Evolutionary conservation across 2,888 invertebrate genomes (phyloP), one percentile per base, ranked within the genome.

Genomic region (Crioceris asparagi): DNA sequence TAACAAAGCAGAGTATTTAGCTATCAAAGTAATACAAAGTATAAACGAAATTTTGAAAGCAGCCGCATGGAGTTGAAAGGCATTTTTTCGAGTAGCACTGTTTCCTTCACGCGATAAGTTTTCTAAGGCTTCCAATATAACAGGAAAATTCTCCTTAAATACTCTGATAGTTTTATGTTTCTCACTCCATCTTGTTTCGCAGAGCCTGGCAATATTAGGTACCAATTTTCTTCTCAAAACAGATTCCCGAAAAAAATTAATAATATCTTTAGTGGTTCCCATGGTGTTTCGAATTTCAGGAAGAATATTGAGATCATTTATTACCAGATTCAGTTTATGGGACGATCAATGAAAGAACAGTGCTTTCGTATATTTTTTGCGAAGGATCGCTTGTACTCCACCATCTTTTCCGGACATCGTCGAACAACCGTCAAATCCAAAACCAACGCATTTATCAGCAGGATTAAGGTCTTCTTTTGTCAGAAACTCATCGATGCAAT

Each of bases 181-280:
- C 39, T 45, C 41, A 16, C 41, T 42, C 49, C 48, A 49, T 34
- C 50, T 44, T 41, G 46, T 53, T 38, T 53, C 51, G 39, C 50
- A 53, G 23, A 53, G 39, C 26, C 19, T 38, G 29, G 48, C 35
- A 44, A 55, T 49, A 45, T 55, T 52, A 42, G 46, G 48, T 44
- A 48, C 40, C 38, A 46, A 50, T 32, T 50, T 50, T 32, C 46
- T 49, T 39, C 51, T 45, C 36, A 50, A 45, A 51, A 48, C 40
- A 37, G 52, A 49, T 49, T 46, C 42, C 26, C 46, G 39, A 39
- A 54, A 52, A 47, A 51, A 49, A 23, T 30, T 40, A 32, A 41
- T 38, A 11, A 35, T 35, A 27, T 43, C 32, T 23, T 37, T 37
- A 6, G 21, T 18, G 4, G 34, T 38, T n/a, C 17, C 33, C 17